Base-by-base conservation (phyloP, 2,797 vertebrate genomes). In the Acipenser oxyrinchus region DNA sequence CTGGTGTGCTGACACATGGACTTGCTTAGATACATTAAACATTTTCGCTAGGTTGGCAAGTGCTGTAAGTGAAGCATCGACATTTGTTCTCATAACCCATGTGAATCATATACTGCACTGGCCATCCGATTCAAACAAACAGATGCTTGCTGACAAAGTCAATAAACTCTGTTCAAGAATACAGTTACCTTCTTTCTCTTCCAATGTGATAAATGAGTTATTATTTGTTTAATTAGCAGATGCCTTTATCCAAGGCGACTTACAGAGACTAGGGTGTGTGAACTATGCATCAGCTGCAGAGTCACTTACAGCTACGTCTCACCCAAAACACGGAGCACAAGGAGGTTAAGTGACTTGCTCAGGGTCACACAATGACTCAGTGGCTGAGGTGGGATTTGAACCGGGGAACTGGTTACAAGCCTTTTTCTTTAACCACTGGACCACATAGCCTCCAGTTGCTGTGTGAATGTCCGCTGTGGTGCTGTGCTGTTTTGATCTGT, bases 1-100 rank as follows among this genome's bases (percentile, higher is more conserved):
- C 70, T 80, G 69, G 72, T 84, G 71, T 71, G 66, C 75, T 79
- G 78, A 88, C 84, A 89, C 82, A 87, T 87, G 88, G 83, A 86
- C 76, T 82, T 83, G 75, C 78, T 89, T 86, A 85, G 73, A 78
- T 78, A 75, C 74, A 71, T 83, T 80, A 79, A 82, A 77, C 11
- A 62, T 84, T 82, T 86, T 84, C 68, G 76, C 73, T 76, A 67
- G 69, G 67, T 81, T 86, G 79, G 74, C 79, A 83, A 78, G 61
- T 77, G 68, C 70, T 74, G 18, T 66, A 79, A 74, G 81, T 79
- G 75, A 82, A 83, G 76, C 68, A 15, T 18, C 77, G 74, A 72
- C 67, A 68, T 85, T 83, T 80, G 71, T 82, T 81, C 74, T 79
- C 78, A 76, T 66, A 71, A 80, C 65, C 76, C 66, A 64, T 79